These are phyloP conservation scores for Gephyroberyx darwinii DNA, from an alignment of 2,797 vertebrate species.

Conservation along the genomic window DNA sequence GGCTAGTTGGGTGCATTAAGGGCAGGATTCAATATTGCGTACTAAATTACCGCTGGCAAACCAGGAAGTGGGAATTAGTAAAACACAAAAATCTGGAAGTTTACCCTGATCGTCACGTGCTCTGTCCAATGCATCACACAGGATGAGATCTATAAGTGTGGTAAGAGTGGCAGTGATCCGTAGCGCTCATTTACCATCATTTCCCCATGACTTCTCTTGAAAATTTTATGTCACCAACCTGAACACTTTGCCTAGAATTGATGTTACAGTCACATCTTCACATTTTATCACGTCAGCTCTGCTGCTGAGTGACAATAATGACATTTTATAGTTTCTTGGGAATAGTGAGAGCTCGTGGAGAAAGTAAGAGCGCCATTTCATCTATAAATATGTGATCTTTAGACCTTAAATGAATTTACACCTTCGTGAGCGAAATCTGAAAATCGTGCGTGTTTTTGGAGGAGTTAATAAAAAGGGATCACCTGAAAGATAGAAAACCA, in stretches of 20 bases:
- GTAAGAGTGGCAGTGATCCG: conserved; percentile 1
- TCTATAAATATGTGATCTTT: too few species aligned
- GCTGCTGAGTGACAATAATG: conserved; percentile 9
- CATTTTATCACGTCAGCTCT: conserved; percentile 12
- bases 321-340: conserved; percentile 18
- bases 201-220: conserved; percentile 1
- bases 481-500: not conserved
- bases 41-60: conserved; percentile 63
- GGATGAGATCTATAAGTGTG: conserved; percentile 7
- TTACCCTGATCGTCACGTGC: conserved; percentile 43
- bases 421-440: too few species aligned
- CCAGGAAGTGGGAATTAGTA: conserved; percentile 52
- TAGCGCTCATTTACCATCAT: conserved; percentile 13
- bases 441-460: too few species aligned
- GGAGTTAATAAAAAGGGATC: not conserved
- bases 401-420: not conserved
- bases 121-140: conserved; percentile 36
- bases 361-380: not conserved
- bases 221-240: not conserved
- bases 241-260: not conserved
- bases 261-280: conserved; percentile 9
- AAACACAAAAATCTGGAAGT: conserved; percentile 28
- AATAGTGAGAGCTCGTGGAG: conserved; percentile 10
- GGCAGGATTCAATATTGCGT: conserved; percentile 65
- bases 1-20: conserved; percentile 62